Evolutionary conservation across 2,797 vertebrate genomes (phyloP).

Genomic region (Oryzias dopingdopingensis): DNA sequence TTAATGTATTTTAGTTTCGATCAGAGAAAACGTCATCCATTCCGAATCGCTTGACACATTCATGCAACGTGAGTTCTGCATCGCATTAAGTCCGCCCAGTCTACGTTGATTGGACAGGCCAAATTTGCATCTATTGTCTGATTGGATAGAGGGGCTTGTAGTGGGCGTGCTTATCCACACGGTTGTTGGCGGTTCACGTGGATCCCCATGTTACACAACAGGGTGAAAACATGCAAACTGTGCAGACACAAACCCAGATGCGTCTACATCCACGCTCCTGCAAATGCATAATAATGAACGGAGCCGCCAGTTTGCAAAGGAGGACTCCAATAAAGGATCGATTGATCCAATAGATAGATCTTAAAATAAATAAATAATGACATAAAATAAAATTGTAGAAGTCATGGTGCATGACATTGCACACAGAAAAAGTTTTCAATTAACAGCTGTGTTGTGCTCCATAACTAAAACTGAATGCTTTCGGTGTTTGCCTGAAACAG

Average conservation of each 20-base stretch:
- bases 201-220: slow-evolving; percentile 71
- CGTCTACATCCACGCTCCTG: not conserved
- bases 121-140: not conserved
- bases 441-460: no score
- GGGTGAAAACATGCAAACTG: slow-evolving; percentile 30
- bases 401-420: no score
- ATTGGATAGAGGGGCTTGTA: slow-evolving; percentile 7
- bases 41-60: slow-evolving; percentile 60
- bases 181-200: slow-evolving; percentile 68
- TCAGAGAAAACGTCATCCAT: slow-evolving; percentile 19
- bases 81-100: slow-evolving; percentile 40
- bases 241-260: not conserved
- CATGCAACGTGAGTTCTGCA: slow-evolving; percentile 73
- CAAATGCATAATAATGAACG: slow-evolving; percentile 15
- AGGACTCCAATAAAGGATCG: no score
- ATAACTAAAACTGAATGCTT: no score
- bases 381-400: no score
- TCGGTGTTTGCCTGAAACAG: no score
- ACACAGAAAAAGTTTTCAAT: no score
- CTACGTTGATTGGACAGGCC: slow-evolving; percentile 35
- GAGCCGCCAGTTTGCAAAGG: not conserved
- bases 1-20: slow-evolving; percentile 5
- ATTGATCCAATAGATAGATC: no score
- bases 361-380: no score
- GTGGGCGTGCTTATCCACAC: slow-evolving; percentile 19